Base-by-base conservation (phyloP, 2,113 vertebrate genomes). In the Poeciliopsis retropinna region DNA sequence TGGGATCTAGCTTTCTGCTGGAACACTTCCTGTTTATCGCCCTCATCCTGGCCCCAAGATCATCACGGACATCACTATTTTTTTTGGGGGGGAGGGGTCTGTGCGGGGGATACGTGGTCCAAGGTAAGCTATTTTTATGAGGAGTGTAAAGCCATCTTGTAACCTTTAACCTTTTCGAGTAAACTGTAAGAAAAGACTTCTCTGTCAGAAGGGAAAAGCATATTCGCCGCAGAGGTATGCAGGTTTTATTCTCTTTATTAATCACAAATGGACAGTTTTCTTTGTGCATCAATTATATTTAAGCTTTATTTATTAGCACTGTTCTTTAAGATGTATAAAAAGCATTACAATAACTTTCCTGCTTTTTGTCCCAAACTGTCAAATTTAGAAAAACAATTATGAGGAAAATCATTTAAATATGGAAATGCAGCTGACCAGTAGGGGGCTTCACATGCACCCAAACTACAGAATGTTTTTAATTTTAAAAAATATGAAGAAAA, bases 1-100 rank as follows among this genome's bases (percentile, higher is more conserved):
- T 93, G 94, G 94, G 94, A 94, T 94, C 89, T 93, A 93, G 93
- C 93, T 94, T 93, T 90, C 92, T 92, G 90, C 86, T 86, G 91
- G 90, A 92, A 84, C 76, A 91, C 91, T 93, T 95, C 94, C 94
- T 94, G 94, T 94, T 94, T 94, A 94, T 93, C 87, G 89, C 91
- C 86, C 90, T 87, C 90, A 92, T 94, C 93, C 93, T 93, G 92
- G 91, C 89, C 88, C 73, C 60, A 78, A 91, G 89, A 92, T 94
- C 92, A 91, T 93, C 93, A 80, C 88, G 92, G 93, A 93, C 93
- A 93, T 94, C 90, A 93, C 91, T 84, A 84, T 94, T 93, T 41
- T 94, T 93, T 94, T n/a, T n/a, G n/a, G 0, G 14, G 4, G 39
- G 91, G 2, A 7, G 47, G 19, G 19, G 51, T 57, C 34, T 37